A percentile compares a stretch with the other conserved stretches of the same genome.
These are phyloP conservation scores for Phaetusa simplex DNA, from an alignment of 2,113 vertebrate species.

Conservation along the genomic window DNA sequence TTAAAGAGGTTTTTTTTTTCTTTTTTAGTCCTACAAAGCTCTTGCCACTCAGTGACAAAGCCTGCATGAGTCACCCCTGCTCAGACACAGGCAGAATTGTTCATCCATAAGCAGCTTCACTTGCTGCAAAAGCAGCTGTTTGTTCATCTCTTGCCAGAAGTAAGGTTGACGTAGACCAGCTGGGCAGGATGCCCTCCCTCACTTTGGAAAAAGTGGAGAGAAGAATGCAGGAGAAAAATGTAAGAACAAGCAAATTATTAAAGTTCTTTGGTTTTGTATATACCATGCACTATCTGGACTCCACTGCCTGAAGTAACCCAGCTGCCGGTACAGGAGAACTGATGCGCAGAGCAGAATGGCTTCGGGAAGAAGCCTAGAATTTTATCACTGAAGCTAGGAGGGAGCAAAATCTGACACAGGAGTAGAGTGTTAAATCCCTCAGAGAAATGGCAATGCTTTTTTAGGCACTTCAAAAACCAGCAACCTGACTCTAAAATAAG, in stretches of 20 bases:
- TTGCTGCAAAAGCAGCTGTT: slow-evolving; percentile 71
- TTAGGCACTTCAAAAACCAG: slow-evolving; percentile 14
- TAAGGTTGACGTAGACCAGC: slow-evolving; percentile 62
- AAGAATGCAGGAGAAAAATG: slow-evolving; percentile 13
- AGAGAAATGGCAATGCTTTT: slow-evolving; percentile 25
- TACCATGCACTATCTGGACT: slow-evolving; percentile 5
- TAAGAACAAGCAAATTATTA: slow-evolving; percentile 49
- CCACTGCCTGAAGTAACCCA: slow-evolving; percentile 17
- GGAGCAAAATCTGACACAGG: slow-evolving; percentile 3
- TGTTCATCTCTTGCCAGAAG: slow-evolving; percentile 65
- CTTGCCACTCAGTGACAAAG: slow-evolving; percentile 55
- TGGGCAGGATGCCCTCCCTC: slow-evolving; percentile 61
- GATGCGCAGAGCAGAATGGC: slow-evolving; percentile 8
- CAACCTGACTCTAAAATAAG: slow-evolving; percentile 47
- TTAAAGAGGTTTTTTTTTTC: slow-evolving; percentile 24
- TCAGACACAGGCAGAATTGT: slow-evolving; percentile 63
- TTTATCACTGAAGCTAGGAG: background rate
- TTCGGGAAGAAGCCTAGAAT: background rate
- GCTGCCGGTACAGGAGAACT: slow-evolving; percentile 21
- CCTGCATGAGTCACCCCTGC: slow-evolving; percentile 56
- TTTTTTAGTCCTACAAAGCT: slow-evolving; percentile 30
- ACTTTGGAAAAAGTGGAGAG: slow-evolving; percentile 9
- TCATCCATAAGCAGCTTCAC: slow-evolving; percentile 64
- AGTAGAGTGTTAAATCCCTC: background rate
- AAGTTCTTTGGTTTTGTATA: background rate